Evolutionary conservation across 2,113 vertebrate species (phyloP), one percentile per base, ranked within the genome.

Genomic region (Psephotus haematonotus): DNA sequence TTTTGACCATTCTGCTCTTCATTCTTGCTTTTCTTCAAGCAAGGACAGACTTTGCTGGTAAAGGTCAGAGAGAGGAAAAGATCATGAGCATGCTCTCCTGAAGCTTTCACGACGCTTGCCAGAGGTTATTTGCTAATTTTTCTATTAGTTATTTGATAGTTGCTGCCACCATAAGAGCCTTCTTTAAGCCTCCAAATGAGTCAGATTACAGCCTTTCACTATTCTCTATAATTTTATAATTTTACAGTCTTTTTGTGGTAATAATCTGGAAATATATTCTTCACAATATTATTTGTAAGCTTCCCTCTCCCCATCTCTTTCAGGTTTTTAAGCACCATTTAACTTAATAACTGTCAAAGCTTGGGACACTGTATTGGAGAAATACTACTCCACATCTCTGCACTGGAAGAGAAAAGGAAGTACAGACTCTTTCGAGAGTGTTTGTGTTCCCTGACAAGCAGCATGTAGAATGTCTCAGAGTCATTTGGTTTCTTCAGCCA

Each of bases 21-120:
- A 46, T 46, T 62, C 15, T 60, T 44, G 24, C 6, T 59, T 91
- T 89, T 65, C 37, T 77, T 65, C 43, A 86, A 86, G 49, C 35
- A 84, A 71, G 6, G 52, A 68, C 5, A 37, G 79, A 81, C 11
- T 77, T 15, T 70, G 9, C 46, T 24, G 11, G 18, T 17, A 23
- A 65, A 65, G 41, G 44, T 37, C 28, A 69, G n/a, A 80, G 12
- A 78, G 33, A 35, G 37, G 4, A 31, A 75, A 78, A 68, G 6
- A 37, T 46, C 35, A 57, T 10, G 10, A 11, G 3, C 0, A 1
- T 0, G 0, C 22, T 37, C 35, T 82, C 69, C 37, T 35, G 43
- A 72, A 77, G 20, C 12, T 86, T 16, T 74, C 64, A 37, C 4
- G 9, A 37, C 20, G 16, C 60, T 74, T 74, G 16, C 33, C 4